Evolutionary conservation across 1,140 invertebrate genomes (phyloP).

Genomic region (Eurosta solidaginis): DNA sequence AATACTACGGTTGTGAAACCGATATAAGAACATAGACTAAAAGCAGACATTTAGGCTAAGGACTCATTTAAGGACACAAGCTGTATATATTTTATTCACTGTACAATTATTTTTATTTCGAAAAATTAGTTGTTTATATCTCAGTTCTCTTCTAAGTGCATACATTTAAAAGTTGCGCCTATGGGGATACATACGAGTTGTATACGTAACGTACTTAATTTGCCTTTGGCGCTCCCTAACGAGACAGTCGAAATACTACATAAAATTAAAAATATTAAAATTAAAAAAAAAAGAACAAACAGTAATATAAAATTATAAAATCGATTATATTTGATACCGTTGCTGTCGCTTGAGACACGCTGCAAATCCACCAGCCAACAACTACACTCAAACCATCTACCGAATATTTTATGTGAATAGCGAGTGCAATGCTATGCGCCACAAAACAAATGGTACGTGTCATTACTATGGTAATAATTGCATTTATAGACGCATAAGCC

Average conservation of each 20-base stretch:
- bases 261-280: background rate
- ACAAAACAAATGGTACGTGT: background rate
- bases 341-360: conserved; percentile 3
- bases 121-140: too few species aligned
- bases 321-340: conserved; percentile 21
- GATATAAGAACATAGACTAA: too few species aligned
- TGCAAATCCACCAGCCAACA: background rate
- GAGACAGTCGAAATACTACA: background rate
- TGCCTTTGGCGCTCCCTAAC: background rate
- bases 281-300: background rate
- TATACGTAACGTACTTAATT: background rate
- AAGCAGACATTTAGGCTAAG: too few species aligned
- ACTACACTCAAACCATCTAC: background rate
- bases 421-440: background rate
- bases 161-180: too few species aligned
- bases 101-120: too few species aligned
- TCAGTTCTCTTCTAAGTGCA: too few species aligned
- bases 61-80: too few species aligned
- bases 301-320: conserved; percentile 21
- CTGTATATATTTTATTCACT: too few species aligned
- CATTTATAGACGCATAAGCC: conserved; percentile 25
- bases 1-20: too few species aligned
- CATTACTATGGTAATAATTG: conserved; percentile 28
- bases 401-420: background rate
- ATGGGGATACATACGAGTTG: too few species aligned